Conservation (phyloP, 2,888 invertebrate species). For the Plemyria rubiginata region DNA sequence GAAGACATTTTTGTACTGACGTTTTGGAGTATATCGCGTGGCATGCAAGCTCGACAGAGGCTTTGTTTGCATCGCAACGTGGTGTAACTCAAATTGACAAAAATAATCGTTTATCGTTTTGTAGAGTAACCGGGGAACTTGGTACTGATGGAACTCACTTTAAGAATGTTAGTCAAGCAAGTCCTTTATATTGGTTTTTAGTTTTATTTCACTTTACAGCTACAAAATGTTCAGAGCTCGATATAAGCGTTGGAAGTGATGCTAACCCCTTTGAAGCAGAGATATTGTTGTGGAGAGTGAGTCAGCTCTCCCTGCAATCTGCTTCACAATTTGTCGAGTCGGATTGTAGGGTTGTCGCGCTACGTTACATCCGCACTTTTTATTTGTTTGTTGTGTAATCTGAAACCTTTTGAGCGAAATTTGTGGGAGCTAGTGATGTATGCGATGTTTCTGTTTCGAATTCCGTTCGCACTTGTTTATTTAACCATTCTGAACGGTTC, state of each 20-base stretch:
- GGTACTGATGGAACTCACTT: too few species aligned
- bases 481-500: slow-evolving; percentile 23
- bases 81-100: too few species aligned
- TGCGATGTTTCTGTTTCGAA: slow-evolving; percentile 40
- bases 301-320: slow-evolving; percentile 23
- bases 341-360: slow-evolving; percentile 34
- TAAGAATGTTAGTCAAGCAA: neutral
- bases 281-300: slow-evolving; percentile 15
- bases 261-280: neutral
- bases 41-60: too few species aligned
- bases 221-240: neutral
- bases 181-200: neutral
- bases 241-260: neutral
- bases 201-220: neutral
- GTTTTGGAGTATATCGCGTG: too few species aligned
- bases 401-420: slow-evolving; percentile 46
- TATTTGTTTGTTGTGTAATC: slow-evolving; percentile 57
- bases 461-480: slow-evolving; percentile 30
- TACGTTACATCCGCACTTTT: slow-evolving; percentile 41
- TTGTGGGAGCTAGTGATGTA: slow-evolving; percentile 48
- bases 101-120: too few species aligned
- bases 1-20: too few species aligned
- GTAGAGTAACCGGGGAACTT: too few species aligned
- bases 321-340: slow-evolving; percentile 38
- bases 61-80: too few species aligned